phyloP scores from a whole-genome alignment of 2,113 vertebrate genomes.

The Scopus umbretta region DNA sequence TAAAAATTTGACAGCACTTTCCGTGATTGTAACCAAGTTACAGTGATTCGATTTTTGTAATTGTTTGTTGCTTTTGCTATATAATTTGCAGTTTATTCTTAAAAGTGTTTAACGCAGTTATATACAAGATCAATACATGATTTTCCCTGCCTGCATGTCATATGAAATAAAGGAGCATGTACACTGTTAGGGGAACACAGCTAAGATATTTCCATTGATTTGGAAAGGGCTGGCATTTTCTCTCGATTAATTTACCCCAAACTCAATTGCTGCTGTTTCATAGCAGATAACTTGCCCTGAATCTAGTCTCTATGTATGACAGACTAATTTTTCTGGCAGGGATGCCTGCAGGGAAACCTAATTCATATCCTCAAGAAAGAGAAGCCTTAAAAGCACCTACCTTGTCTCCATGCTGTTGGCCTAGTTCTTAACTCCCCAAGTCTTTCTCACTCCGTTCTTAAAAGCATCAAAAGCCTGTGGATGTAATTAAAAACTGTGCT shows the following conservation, averaged over 20 bases:
- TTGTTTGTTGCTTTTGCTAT: neutral
- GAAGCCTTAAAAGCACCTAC: neutral
- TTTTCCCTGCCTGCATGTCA: neutral
- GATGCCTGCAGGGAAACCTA: neutral
- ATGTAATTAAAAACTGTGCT: neutral
- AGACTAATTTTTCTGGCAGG: neutral
- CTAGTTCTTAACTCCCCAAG: neutral
- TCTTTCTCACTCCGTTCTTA: neutral
- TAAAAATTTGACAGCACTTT: neutral
- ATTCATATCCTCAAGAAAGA: neutral
- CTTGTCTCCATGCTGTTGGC: neutral
- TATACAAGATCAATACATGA: neutral
- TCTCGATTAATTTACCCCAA: neutral
- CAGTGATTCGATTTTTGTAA: neutral
- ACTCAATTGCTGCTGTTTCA: neutral
- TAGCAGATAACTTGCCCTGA: neutral
- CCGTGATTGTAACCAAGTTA: neutral
- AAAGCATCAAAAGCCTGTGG: constrained; percentile 1
- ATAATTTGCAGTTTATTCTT: neutral
- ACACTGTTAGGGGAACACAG: neutral
- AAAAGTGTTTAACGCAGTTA: neutral
- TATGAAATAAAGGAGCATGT: neutral
- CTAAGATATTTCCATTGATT: neutral
- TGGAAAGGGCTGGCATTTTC: neutral
- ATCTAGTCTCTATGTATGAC: neutral